phyloP scores from a whole-genome alignment of 1,140 invertebrate species.

The Diplogasteroides magnus region DNA sequence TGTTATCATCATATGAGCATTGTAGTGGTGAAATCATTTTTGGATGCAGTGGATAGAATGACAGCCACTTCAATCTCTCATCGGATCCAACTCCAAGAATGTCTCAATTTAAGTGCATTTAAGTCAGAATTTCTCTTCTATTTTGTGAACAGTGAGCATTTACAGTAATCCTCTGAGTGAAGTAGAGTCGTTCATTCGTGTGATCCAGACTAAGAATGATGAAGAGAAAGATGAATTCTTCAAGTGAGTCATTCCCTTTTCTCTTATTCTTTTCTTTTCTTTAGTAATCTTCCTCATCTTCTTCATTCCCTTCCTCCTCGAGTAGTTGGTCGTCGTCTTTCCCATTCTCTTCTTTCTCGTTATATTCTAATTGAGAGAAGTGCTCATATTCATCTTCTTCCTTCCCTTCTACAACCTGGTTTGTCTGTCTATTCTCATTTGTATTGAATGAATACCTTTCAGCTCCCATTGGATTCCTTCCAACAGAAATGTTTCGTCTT shows the following conservation, averaged over 20 bases:
- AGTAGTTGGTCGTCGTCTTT: not conserved
- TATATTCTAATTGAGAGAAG: not conserved
- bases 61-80: no score
- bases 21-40: no score
- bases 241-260: not conserved
- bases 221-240: not conserved
- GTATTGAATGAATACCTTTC: not conserved
- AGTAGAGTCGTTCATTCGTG: not conserved
- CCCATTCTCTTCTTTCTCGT: not conserved
- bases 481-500: not conserved
- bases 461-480: not conserved
- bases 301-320: constrained; percentile 1
- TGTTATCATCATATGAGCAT: no score
- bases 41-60: no score
- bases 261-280: not conserved
- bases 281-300: not conserved
- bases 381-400: not conserved
- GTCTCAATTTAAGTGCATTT: no score
- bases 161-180: not conserved
- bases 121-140: no score
- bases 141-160: not conserved
- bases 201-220: not conserved
- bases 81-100: no score
- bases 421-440: not conserved
- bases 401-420: not conserved